A percentile compares a stretch with the other conserved stretches of the same genome.
These are phyloP conservation scores for Amphiprion percula DNA, from an alignment of 2,113 vertebrate genomes.

Conservation along the genomic window DNA sequence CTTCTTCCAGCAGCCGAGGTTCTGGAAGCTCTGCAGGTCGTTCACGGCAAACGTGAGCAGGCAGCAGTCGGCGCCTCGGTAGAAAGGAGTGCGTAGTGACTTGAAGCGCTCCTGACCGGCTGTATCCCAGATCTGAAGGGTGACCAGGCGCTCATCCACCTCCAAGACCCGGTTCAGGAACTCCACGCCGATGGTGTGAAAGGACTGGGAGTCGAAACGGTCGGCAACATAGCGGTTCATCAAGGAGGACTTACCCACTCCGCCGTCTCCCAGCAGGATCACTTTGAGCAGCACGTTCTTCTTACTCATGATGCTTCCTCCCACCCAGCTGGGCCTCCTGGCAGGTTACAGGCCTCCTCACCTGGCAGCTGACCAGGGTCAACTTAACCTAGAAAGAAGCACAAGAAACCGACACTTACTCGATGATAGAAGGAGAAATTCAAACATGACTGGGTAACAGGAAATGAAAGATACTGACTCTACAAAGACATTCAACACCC, in stretches of 20 bases:
- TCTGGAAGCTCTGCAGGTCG: slow-evolving; percentile 96
- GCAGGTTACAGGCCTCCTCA: slow-evolving; percentile 49
- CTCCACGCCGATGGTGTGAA: slow-evolving; percentile 98
- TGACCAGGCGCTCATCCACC: slow-evolving; percentile 95
- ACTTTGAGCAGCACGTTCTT: slow-evolving; percentile 97
- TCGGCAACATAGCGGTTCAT: slow-evolving; percentile 99
- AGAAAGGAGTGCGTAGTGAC: slow-evolving; percentile 96
- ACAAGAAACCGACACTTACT: background rate
- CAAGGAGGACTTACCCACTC: slow-evolving; percentile 96
- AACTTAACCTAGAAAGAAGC: slow-evolving; percentile 62
- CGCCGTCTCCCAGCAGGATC: slow-evolving; percentile 96
- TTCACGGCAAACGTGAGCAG: slow-evolving; percentile 97
- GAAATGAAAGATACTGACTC: slow-evolving; percentile 23
- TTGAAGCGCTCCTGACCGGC: slow-evolving; percentile 98
- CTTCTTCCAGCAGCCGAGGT: slow-evolving; percentile 95
- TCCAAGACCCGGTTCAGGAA: slow-evolving; percentile 97
- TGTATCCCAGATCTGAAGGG: slow-evolving; percentile 99
- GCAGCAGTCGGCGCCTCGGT: slow-evolving; percentile 97
- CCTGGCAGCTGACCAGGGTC: slow-evolving; percentile 64
- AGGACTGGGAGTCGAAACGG: slow-evolving; percentile 97
- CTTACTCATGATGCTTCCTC: slow-evolving; percentile 88
- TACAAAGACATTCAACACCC: background rate
- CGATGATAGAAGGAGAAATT: background rate
- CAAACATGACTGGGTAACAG: background rate
- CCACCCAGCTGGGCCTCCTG: slow-evolving; percentile 58